These are phyloP conservation scores for Ciconia stormi DNA, from an alignment of 2,113 vertebrate species.

Conservation along the genomic window DNA sequence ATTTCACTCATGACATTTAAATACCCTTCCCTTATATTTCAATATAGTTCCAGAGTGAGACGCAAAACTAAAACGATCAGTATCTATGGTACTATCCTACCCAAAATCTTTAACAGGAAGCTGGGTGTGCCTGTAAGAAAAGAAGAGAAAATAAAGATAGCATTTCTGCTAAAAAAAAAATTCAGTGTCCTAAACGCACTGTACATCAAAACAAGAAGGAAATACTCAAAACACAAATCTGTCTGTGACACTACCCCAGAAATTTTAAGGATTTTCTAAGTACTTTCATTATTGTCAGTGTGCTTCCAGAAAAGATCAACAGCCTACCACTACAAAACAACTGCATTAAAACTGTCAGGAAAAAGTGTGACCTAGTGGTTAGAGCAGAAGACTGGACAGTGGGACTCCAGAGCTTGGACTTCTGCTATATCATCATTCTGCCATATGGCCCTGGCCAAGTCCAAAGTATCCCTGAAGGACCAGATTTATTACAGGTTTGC, in stretches of 20 bases:
- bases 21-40: not conserved
- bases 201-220: not conserved
- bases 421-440: not conserved
- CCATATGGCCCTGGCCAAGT: not conserved
- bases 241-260: not conserved
- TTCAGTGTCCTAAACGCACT: rapidly evolving
- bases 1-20: not conserved
- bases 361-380: not conserved
- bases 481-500: not conserved
- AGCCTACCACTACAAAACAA: not conserved
- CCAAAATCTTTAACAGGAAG: not conserved
- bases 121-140: not conserved
- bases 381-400: not conserved
- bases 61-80: not conserved
- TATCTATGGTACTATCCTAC: not conserved
- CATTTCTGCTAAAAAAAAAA: not conserved
- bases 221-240: not conserved
- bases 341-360: not conserved
- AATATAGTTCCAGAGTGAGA: not conserved
- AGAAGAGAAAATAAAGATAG: not conserved
- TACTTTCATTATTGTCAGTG: not conserved
- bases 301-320: not conserved
- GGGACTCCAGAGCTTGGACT: not conserved
- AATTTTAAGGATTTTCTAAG: not conserved
- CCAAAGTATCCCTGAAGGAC: not conserved